Conservation (phyloP, 2,113 vertebrate species). For the Ctenodactylus gundi region DNA sequence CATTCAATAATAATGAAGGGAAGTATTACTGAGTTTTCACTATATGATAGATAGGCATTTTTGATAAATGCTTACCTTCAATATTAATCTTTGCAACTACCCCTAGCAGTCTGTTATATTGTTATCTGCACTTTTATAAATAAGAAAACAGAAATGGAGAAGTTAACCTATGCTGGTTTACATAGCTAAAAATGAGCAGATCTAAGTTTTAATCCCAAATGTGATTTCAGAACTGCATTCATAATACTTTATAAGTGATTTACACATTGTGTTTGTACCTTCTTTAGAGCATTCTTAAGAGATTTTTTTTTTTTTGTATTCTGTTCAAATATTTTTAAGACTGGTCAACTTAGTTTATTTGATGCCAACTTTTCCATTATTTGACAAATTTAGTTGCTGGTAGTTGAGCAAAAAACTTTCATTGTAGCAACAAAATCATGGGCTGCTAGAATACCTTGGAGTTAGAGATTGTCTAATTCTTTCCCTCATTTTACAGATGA, state of each 20-base stretch:
- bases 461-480: background rate
- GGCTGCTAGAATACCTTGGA: background rate
- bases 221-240: constrained; percentile 9
- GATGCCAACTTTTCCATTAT: background rate
- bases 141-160: background rate
- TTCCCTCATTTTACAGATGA: constrained; percentile 42
- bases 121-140: constrained; percentile 37
- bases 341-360: background rate
- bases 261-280: background rate
- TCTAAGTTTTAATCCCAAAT: background rate
- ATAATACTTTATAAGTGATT: background rate
- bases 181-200: constrained; percentile 1
- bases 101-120: background rate
- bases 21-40: background rate
- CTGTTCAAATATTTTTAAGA: background rate
- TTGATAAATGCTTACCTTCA: background rate
- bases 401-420: constrained; percentile 32
- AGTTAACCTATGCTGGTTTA: background rate
- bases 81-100: background rate
- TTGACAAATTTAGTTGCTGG: constrained; percentile 14
- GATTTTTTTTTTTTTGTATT: background rate
- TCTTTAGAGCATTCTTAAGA: constrained; percentile 28
- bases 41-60: background rate
- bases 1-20: background rate
- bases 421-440: background rate